Evolutionary conservation across 2,797 vertebrate genomes (phyloP), one percentile per base, ranked within the genome.

Genomic region (Echeneis naucrates): DNA sequence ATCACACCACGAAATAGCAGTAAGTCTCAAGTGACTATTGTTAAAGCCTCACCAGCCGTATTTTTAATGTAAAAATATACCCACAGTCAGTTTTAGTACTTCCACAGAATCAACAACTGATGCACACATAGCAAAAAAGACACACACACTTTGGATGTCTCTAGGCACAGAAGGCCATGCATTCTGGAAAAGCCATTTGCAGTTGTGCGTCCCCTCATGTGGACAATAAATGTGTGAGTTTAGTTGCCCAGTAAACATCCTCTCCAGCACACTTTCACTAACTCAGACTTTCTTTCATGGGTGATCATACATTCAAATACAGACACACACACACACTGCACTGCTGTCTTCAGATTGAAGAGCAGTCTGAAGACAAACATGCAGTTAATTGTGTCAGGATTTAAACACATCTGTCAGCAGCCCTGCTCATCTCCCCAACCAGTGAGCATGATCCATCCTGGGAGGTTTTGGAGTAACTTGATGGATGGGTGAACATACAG

Each of bases 111-210:
- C 1, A 1, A 14, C 33, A 64, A 69, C 56, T 70, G 45, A 69
- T 53, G 0, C 54, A 30, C 23, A 71, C 17, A 50, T 61, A 70
- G 45, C 35, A 37, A 60, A 35, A 56, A 37, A 66, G 52, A 56
- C 38, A 50, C 1, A 30, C 32, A 13, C 35, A 51, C 44, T 47
- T 47, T 26, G n/a, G 60, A 72, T 48, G 40, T 68, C 50, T 82
- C 61, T 11, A 1, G 50, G 57, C 64, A 68, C 87, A 63, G 57
- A 47, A 35, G 51, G 38, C 13, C 17, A 21, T 53, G 54, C 44
- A 30, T 40, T 47, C 80, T 85, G 79, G 75, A 80, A 85, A 87
- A 89, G 54, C 24, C 42, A 80, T 90, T 85, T 83, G 65, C 75
- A 86, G 64, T 75, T 65, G 54, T 57, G 51, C 19, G 4, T 72